Base-by-base conservation (phyloP, 1,140 invertebrate genomes). In the Drosophila nannoptera region DNA sequence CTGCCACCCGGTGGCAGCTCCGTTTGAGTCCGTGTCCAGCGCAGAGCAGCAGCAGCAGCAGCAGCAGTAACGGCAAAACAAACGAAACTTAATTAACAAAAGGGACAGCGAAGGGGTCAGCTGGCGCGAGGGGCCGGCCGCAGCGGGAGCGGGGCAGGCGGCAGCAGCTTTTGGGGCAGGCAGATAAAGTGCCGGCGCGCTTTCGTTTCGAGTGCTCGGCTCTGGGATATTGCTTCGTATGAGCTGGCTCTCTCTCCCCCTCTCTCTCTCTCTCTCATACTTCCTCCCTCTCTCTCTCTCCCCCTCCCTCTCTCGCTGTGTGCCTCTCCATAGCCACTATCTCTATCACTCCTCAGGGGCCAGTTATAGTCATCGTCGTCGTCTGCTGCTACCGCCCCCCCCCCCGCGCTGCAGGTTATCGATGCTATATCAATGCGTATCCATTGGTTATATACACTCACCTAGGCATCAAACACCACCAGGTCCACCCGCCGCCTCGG, bases 361-460 rank as follows among this genome's bases (percentile, higher is more conserved):
- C 63, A 48, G 60, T 66, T 29, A 6, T 7, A 14, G 48, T 46
- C 9, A 14, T 60, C 45, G 53, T 55, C 68, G 14, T 52, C 45
- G 55, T 67, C 48, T 38, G 16, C 14, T 5, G 22, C 12, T 43
- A 36, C 36, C 35, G 48, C 36, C 35, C 12, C 60, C 33, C n/a
- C n/a, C 36, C 36, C 35, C 12, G 49, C 33, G 54, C 54, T 43
- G 35, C 56, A 62, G 69, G 52, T 69, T 73, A 69, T 69, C 75
- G 67, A 46, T 64, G 48, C 80, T 76, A 69, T 81, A 86, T 86
- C 81, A 74, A 86, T 84, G 80, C 81, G 81, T 86, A 86, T 84
- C 70, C 75, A 86, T 86, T 86, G 77, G 81, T 75, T 75, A 68
- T 75, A 45, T 60, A 64, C 58, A 49, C 62, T 42, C 38, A 58